These are phyloP conservation scores for Gymnosoma rotundatum DNA, from an alignment of 2,888 invertebrate species.

Conservation along the genomic window DNA sequence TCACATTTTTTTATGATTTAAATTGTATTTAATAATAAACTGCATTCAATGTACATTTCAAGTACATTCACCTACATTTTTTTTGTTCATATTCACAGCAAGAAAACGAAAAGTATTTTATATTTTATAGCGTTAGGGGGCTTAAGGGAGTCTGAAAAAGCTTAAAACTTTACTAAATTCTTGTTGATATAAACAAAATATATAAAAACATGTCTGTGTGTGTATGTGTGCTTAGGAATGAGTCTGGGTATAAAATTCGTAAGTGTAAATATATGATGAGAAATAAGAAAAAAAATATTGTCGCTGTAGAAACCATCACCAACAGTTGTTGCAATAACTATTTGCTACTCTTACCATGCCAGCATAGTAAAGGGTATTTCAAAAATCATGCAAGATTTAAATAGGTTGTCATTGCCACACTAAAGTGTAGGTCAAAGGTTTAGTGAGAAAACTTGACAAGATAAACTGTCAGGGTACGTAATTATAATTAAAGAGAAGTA, in stretches of 20 bases:
- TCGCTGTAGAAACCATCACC: slow-evolving; percentile 62
- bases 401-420: no score
- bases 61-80: slow-evolving; percentile 70
- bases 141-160: neutral
- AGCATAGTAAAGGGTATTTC: no score
- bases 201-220: neutral
- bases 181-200: slow-evolving; percentile 57
- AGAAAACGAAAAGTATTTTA: neutral
- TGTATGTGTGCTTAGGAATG: neutral
- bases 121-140: slow-evolving; percentile 9
- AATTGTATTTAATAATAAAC: slow-evolving; percentile 62
- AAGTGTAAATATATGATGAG: slow-evolving; percentile 34
- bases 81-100: slow-evolving; percentile 16
- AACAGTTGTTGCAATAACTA: slow-evolving; percentile 54
- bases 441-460: no score
- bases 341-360: slow-evolving; percentile 9
- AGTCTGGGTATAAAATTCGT: slow-evolving; percentile 24
- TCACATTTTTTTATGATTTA: slow-evolving; percentile 15
- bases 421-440: no score
- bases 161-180: slow-evolving; percentile 48
- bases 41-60: slow-evolving; percentile 66
- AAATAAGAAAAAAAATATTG: slow-evolving; percentile 44
- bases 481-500: no score
- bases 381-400: neutral
- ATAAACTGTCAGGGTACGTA: no score